Evolutionary conservation across 2,888 invertebrate genomes (phyloP).

Genomic region (Cerceris ruficornis): DNA sequence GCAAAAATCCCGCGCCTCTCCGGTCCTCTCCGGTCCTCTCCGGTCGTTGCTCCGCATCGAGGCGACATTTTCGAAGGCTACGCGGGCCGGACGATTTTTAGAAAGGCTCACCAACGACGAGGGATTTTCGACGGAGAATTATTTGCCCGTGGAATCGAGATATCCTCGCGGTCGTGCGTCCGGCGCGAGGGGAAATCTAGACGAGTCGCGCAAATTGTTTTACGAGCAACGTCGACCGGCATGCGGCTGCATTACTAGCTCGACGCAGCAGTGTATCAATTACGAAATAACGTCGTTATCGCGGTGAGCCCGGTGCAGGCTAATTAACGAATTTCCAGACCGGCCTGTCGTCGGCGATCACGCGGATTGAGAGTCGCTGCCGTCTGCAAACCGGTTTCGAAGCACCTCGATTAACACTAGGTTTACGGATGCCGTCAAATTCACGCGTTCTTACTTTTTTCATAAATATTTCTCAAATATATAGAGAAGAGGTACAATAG

Average conservation of each 20-base stretch:
- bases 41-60: no score
- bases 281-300: constrained; percentile 57
- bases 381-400: background rate
- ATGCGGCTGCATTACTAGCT: constrained; percentile 49
- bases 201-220: constrained; percentile 56
- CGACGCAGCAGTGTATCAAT: constrained; percentile 50
- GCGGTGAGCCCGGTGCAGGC: constrained; percentile 23
- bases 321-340: constrained; percentile 54
- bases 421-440: no score
- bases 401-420: background rate
- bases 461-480: no score
- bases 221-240: constrained; percentile 42
- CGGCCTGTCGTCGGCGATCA: background rate
- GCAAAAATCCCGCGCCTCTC: constrained; percentile 30
- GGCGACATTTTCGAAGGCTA: no score
- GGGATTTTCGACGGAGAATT: no score
- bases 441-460: no score
- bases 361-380: constrained; percentile 39
- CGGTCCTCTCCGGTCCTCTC: background rate
- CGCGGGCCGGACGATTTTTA: no score
- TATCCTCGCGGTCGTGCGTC: no score
- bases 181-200: constrained; percentile 39
- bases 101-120: background rate
- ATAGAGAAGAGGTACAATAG: no score
- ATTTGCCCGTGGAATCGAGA: no score